Base-by-base conservation (phyloP, 2,888 invertebrate genomes). In the Encarsia formosa region DNA sequence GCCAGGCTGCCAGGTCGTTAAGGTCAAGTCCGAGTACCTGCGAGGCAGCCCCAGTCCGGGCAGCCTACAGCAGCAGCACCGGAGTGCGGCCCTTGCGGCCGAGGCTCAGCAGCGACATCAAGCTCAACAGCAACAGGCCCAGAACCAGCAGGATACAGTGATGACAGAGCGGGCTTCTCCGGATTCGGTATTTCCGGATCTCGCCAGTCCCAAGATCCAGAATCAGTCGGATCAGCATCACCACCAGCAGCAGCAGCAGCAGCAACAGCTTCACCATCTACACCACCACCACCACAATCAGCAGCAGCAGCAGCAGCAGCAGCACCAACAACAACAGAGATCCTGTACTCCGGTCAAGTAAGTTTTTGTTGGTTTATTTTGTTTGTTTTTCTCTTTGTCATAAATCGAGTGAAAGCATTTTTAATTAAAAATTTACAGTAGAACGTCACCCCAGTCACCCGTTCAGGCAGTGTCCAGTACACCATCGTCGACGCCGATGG, bases 111-210 rank as follows among this genome's bases (percentile, higher is more conserved):
- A 29, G 38, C 48, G 66, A 47, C 70, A 69, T 4, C 49, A 46
- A 37, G 63, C 60, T 37, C 62, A 68, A 44, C 61, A 61, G 47
- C 62, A 63, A 40, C 56, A 64, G 48, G 60, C 62, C 47, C 49
- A 49, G 8, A 42, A 48, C 1, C 48, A 51, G 46, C 63, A 60
- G 37, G 57, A 59, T 22, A 50, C 54, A 16, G 39, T 48, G 18
- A 61, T 62, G 67, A 77, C 79, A 67, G 81, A 81, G 63, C 77
- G 81, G 62, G 79, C 80, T 19, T 73, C 73, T 54, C 78, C 81
- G 58, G 81, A 81, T 57, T 75, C 75, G 58, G 81, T 82, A 47
- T 81, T 81, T 70, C 81, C 81, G 70, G 82, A 82, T 68, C 78
- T 79, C 56, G 79, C 80, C 62, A 64, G 63, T 50, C 64, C 64